A percentile compares a stretch with the other conserved stretches of the same genome.
Evolutionary conservation across 92 coral and sea anemone species (phyloP).

Genomic region (Pocillopora grandis): DNA sequence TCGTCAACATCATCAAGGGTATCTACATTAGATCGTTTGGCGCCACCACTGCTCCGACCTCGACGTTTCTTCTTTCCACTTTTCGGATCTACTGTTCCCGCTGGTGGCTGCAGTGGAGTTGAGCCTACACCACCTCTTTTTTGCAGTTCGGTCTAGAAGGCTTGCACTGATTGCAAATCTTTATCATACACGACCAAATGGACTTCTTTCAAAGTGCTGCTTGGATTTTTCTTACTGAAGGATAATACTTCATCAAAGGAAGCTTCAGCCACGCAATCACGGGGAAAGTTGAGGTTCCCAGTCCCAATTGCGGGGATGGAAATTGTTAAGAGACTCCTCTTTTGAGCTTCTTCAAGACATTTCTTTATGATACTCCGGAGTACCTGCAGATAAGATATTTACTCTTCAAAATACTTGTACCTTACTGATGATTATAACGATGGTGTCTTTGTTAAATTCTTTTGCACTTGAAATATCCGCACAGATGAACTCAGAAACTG

Average conservation of each 20-base stretch:
- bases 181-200: constrained; percentile 69
- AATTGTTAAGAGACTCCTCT: constrained; percentile 52
- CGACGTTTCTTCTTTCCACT: neutral
- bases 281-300: constrained; percentile 72
- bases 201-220: constrained; percentile 54
- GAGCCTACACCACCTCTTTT: constrained; percentile 1
- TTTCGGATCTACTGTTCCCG: neutral
- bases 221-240: constrained; percentile 56
- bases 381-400: neutral
- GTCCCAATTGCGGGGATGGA: constrained; percentile 92
- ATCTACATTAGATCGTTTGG: neutral
- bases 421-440: too few relatives aligned
- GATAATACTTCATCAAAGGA: constrained; percentile 65
- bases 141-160: constrained; percentile 49
- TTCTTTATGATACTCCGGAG: constrained; percentile 43
- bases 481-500: too few relatives aligned
- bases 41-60: too few relatives aligned
- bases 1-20: neutral
- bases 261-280: constrained; percentile 56
- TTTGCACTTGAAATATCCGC: too few relatives aligned
- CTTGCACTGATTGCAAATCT: constrained; percentile 59
- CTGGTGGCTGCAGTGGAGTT: neutral
- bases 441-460: too few relatives aligned
- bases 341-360: constrained; percentile 63
- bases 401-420: too few relatives aligned